These are phyloP conservation scores for Telmatherina bonti DNA, from an alignment of 2,797 vertebrate species.

Conservation along the genomic window DNA sequence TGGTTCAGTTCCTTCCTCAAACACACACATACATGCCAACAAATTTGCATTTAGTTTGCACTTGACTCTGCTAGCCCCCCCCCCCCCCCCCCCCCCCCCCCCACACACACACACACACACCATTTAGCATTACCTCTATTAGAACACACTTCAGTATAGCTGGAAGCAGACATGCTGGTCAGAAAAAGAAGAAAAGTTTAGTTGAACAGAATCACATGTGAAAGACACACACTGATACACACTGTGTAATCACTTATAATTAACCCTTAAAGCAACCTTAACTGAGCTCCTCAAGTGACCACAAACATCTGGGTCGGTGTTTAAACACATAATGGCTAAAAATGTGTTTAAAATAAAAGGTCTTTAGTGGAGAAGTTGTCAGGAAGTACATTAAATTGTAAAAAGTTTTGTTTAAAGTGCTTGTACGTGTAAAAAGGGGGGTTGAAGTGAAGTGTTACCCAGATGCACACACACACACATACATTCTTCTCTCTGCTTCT, in stretches of 20 bases:
- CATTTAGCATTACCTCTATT: conserved; percentile 9
- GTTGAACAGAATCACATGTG: not conserved
- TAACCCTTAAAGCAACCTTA: not conserved
- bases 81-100: too few relatives aligned
- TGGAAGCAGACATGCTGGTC: not conserved
- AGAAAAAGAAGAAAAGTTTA: conserved; percentile 1
- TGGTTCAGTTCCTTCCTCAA: conserved; percentile 30
- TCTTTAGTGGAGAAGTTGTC: not conserved
- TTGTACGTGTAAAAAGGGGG: not conserved
- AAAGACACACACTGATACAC: not conserved
- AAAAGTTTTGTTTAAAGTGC: too few relatives aligned
- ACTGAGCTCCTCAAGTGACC: not conserved
- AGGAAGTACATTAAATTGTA: conserved; percentile 1
- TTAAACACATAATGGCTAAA: not conserved
- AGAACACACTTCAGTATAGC: conserved; percentile 17
- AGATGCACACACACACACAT: conserved; percentile 24
- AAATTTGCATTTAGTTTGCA: conserved; percentile 42
- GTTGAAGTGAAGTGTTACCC: conserved; percentile 27
- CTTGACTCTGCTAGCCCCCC: conserved; percentile 11
- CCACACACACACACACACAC: too few relatives aligned
- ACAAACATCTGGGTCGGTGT: not conserved
- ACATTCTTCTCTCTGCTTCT: conserved; percentile 34
- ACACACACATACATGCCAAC: conserved; percentile 15
- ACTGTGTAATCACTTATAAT: not conserved
- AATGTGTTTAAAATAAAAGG: not conserved